Evolutionary conservation across 2,888 invertebrate species (phyloP), one percentile per base, ranked within the genome.

Genomic region (Ormyrus rosae): DNA sequence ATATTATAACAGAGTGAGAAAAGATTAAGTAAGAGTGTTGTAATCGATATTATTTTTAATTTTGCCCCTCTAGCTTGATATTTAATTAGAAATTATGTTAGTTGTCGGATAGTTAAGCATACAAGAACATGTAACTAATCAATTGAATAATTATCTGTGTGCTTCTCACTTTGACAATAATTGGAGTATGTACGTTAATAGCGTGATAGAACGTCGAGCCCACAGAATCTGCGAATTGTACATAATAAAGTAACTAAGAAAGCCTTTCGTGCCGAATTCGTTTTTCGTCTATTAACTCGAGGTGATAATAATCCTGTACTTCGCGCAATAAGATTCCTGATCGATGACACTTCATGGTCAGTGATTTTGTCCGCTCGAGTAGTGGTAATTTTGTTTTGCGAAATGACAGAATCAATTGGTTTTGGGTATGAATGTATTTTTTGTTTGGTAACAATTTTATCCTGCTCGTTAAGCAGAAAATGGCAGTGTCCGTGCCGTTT

Each of bases 291-390:
- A 69, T 58, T 58, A 61, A 78, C 53, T 69, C 69, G 65, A 74
- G 45, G 60, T 70, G 61, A 55, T 60, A 67, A 75, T 55, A 56
- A 75, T 71, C 19, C 55, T 70, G 65, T 74, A 58, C 64, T 53
- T 11, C 64, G 60, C 70, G 71, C 34, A 34, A 55, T 70, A 34
- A 45, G 63, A 58, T 53, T 77, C 45, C 58, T 60, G 13, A 70
- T 64, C 53, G 34, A 63, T 56, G 60, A 64, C 63, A 55, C 68
- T 13, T 63, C 64, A 74, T 46, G n/a, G 50, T 77, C 69, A 60
- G 51, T 79, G 82, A 82, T 82, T 82, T 76, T 82, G 79, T 82
- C 76, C 56, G 51, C 34, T 75, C 60, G 65, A 67, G 11, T 64
- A 67, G 61, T 74, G 63, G 71, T 51, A 34, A 69, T 13, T 13